phyloP scores from a whole-genome alignment of 2,888 invertebrate genomes.

The Microctonus aethiopoides region DNA sequence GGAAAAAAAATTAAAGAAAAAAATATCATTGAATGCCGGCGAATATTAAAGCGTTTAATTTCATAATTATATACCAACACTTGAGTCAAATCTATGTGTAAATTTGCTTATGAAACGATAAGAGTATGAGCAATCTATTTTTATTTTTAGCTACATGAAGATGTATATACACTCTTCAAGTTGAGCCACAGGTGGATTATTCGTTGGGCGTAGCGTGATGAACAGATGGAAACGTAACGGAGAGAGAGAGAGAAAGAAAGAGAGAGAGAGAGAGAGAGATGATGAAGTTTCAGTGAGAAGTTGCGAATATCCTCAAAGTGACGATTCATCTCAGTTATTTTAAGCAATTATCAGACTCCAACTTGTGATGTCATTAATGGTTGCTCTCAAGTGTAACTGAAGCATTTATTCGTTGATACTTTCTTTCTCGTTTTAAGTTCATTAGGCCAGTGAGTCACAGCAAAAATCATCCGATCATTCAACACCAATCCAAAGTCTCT shows the following conservation, averaged over 20 bases:
- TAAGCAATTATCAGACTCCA: conserved; percentile 52
- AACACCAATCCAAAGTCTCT: conserved; percentile 1
- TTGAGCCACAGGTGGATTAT: conserved; percentile 25
- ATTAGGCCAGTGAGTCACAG: conserved; percentile 23
- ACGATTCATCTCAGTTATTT: conserved; percentile 57
- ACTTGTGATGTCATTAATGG: conserved; percentile 44
- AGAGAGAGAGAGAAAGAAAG: conserved; percentile 11
- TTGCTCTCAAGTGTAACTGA: conserved; percentile 29
- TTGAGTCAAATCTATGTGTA: background rate
- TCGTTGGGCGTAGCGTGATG: background rate
- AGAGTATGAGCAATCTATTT: conserved; percentile 14
- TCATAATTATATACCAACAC: background rate
- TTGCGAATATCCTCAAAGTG: conserved; percentile 33
- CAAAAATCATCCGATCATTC: background rate
- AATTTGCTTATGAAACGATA: conserved; percentile 5
- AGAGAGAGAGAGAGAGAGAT: conserved; percentile 21
- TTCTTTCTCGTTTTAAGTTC: background rate
- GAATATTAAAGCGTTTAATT: background rate
- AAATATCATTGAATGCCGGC: background rate
- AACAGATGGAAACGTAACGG: background rate
- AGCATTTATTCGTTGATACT: conserved; percentile 21
- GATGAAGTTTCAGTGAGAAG: conserved; percentile 29
- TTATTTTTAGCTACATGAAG: conserved; percentile 8
- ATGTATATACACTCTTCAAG: background rate
- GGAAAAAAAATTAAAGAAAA: background rate